Conservation (phyloP, 2,797 vertebrate genomes). For the Sebastes hubbsi region DNA sequence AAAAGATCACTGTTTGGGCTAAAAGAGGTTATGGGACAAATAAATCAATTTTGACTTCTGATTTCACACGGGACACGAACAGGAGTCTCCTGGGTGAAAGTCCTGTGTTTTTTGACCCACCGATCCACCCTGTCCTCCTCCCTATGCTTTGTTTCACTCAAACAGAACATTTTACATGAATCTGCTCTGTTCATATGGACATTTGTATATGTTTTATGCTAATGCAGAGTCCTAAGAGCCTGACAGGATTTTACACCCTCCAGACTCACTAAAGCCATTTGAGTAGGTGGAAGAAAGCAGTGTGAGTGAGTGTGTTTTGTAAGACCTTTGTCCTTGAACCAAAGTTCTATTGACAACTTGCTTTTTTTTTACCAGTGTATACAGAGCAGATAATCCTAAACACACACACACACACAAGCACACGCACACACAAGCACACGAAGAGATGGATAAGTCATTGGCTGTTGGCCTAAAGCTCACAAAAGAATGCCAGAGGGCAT, state of each 20-base stretch:
- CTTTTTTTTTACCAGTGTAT: background rate
- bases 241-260: background rate
- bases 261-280: background rate
- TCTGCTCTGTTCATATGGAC: background rate
- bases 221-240: background rate
- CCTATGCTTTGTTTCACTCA: too few species aligned
- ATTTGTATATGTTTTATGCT: background rate
- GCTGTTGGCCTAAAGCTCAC: slow-evolving; percentile 14
- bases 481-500: background rate
- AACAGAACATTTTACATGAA: background rate
- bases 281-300: background rate
- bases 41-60: too few species aligned
- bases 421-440: background rate
- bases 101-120: too few species aligned
- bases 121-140: too few species aligned
- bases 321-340: slow-evolving; percentile 31
- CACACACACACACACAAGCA: slow-evolving; percentile 11
- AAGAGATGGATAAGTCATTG: background rate
- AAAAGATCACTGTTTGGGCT: too few species aligned
- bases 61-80: too few species aligned
- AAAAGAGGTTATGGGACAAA: too few species aligned
- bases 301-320: background rate
- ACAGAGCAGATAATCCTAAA: slow-evolving; percentile 25
- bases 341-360: slow-evolving; percentile 8
- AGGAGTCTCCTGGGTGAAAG: too few species aligned